Percentiles rank a stretch among this genome's conserved stretches.
Conservation (phyloP, 64 coral and sea anemone species). For the Astreopora myriophthalma region DNA sequence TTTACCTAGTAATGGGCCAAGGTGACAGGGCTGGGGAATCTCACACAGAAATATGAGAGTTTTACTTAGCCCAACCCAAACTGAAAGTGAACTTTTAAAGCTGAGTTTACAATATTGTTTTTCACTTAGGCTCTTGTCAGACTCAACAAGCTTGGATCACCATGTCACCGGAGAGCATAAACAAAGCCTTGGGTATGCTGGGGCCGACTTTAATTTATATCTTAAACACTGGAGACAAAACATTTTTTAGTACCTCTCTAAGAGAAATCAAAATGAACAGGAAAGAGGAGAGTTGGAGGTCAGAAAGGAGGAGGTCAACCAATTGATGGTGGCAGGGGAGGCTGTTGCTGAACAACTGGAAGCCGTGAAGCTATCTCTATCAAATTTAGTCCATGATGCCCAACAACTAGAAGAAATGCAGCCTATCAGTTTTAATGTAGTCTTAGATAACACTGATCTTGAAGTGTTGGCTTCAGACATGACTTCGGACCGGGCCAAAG, state of each 20-base stretch:
- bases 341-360: neutral
- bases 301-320: slow-evolving; percentile 26
- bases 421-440: slow-evolving; percentile 3
- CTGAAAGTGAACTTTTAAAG: too few species aligned
- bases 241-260: neutral
- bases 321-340: neutral
- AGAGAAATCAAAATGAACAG: neutral
- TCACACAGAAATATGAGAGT: too few species aligned
- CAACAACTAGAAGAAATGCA: neutral
- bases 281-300: neutral
- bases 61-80: too few species aligned
- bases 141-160: slow-evolving; percentile 47
- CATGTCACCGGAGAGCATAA: slow-evolving; percentile 59
- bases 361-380: neutral
- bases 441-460: slow-evolving; percentile 52
- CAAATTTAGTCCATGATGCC: neutral
- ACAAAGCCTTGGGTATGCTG: slow-evolving; percentile 34
- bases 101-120: too few species aligned
- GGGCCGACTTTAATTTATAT: neutral
- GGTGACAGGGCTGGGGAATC: too few species aligned
- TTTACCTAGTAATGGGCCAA: too few species aligned
- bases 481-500: slow-evolving; percentile 63
- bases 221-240: neutral
- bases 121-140: slow-evolving; percentile 43
- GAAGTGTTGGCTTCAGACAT: slow-evolving; percentile 23